These are phyloP conservation scores for Zaprionus gabonicus DNA, from an alignment of 1,140 invertebrate genomes.

Conservation along the genomic window DNA sequence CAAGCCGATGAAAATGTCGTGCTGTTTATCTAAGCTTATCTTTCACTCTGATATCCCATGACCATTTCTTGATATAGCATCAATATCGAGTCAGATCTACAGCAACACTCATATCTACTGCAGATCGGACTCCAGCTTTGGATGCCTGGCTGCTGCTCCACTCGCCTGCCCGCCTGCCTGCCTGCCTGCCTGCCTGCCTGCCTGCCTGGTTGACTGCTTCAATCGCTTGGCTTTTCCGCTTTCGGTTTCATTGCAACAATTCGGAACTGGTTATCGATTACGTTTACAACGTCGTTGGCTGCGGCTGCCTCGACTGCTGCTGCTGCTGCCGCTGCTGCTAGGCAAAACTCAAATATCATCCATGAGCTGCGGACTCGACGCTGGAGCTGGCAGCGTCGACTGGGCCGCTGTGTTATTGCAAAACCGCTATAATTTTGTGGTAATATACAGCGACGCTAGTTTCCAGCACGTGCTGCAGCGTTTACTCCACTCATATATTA, in stretches of 20 bases:
- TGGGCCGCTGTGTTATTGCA: constrained; percentile 64
- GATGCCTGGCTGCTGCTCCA: constrained; percentile 30
- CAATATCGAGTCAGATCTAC: not conserved
- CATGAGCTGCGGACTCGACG: constrained; percentile 30
- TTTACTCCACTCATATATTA: constrained; percentile 80
- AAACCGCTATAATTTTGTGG: constrained; percentile 83
- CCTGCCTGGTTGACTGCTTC: constrained; percentile 54
- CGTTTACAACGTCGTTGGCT: constrained; percentile 55
- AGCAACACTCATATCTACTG: not conserved
- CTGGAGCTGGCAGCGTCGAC: constrained; percentile 24
- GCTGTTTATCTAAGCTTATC: not conserved
- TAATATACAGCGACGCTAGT: constrained; percentile 80
- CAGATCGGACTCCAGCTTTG: constrained; percentile 10
- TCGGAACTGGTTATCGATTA: constrained; percentile 82
- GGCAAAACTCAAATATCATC: constrained; percentile 81
- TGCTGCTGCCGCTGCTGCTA: constrained; percentile 45
- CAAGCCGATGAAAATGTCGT: not conserved
- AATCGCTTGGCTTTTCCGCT: constrained; percentile 75
- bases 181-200: constrained; percentile 22
- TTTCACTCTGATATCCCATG: not conserved
- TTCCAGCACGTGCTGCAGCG: constrained; percentile 80
- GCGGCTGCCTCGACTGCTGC: constrained; percentile 18
- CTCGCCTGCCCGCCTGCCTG: constrained; percentile 18
- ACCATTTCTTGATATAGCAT: not conserved
- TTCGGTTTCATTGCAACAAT: constrained; percentile 82